Base-by-base conservation (phyloP, 2,113 vertebrate species). In the Cepphus grylle region DNA sequence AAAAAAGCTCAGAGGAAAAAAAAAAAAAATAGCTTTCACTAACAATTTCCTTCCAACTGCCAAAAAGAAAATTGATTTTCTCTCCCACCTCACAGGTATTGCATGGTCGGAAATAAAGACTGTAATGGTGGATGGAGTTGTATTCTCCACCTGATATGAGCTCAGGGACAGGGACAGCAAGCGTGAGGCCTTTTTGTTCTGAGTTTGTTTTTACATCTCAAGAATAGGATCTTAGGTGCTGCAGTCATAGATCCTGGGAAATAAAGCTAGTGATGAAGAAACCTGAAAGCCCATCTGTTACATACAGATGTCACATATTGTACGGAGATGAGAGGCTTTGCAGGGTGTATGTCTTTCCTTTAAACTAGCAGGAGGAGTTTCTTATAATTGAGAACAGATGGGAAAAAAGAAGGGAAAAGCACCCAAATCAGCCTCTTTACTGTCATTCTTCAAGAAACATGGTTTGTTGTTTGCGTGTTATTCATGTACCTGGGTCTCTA, bases 201-300 rank as follows among this genome's bases (percentile, higher is more conserved):
- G 69, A 56, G 36, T 69, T 92, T 87, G 15, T n/a, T 80, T 95
- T 93, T 92, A 18, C 56, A 81, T 83, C 9, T 79, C 5, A 0
- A 96, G 94, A 90, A 91, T 58, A 91, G 77, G 88, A 95, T 96
- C 91, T 91, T 95, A 97, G 96, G 96, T 97, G 94, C 47, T 96
- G 77, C 90, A 97, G 81, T 95, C 87, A 92, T 81, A 96, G 92
- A 94, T 97, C 91, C 88, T 83, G 30, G 81, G 79, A 97, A 97
- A 96, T 95, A 97, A 95, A 96, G 90, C 96, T 96, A 94, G 94
- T 55, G 81, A 91, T 86, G 96, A 97, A 97, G 96, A 90, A 96
- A 97, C 94, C 97, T 97, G 96, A 96, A 98, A 96, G 94, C 94
- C 97, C 97, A 98, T 97, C 97, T 98, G 97, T 96, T 97, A 97